Base-by-base conservation (phyloP, 2,113 vertebrate genomes). In the Baryphthengus martii region DNA sequence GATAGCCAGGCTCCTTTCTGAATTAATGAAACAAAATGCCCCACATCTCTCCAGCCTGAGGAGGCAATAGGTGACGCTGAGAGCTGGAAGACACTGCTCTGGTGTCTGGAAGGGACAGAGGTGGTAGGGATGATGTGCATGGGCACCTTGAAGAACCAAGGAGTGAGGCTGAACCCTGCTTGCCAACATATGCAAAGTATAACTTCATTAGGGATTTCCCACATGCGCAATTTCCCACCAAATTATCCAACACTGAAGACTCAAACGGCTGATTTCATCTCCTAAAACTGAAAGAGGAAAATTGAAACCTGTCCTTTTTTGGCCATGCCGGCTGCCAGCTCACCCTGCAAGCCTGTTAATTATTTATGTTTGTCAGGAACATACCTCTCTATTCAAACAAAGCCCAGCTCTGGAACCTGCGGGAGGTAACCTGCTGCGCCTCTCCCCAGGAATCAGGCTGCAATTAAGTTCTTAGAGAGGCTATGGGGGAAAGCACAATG, bases 381-480 rank as follows among this genome's bases (percentile, higher is more conserved):
- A 96, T 37, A 82, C 23, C 26, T 93, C 67, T 40, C 58, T 45
- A 17, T 39, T 90, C 65, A 90, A 88, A 87, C 19, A 26, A 88
- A 96, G 45, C 39, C 56, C 59, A 73, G 58, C 42, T 94, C 42
- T 31, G 24, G 5, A 3, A 55, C 40, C 79, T 56, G 49, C 31
- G 50, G 63, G 87, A 93, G 63, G 55, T 7, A 76, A 74, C 37
- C 28, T 17, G 40, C 35, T 6, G 3, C 35, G 39, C 35, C 72
- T 63, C 0, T 0, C 37, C 47, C 53, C 67, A 66, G 52, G 63
- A 95, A 53, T 42, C 14, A 67, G 59, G 61, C 61, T 85, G 49
- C 67, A 92, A 58, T 95, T 94, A 89, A 90, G 52, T 93, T 83
- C 89, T 95, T 85, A 86, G 39, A 76, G 83, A 85, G 77, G n/a